Evolutionary conservation across 2,888 invertebrate genomes (phyloP), one percentile per base, ranked within the genome.

Genomic region (Petrolisthes manimaculis): DNA sequence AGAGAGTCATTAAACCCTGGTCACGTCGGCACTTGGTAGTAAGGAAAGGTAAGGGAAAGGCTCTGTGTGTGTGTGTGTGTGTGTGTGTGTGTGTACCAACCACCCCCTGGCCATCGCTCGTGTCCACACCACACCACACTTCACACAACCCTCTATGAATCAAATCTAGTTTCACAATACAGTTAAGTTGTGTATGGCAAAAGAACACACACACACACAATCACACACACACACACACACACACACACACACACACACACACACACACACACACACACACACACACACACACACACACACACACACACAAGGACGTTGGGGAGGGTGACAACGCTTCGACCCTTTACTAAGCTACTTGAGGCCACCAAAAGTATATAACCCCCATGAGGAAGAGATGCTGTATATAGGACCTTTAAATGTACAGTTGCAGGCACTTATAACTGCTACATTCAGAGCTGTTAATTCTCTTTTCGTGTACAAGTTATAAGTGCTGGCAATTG

Each of bases 31-130:
- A 37, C 37, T 21, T 74, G 74, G 21, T 21, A 24, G 74, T 74
- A 37, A 24, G 74, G 21, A 37, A 24, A 37, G 21, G 74, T 74
- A 37, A 51, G 24, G 37, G 75, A 51, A 53, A 51, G 75, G 37
- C 51, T 75, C 51, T 75, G 75, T 75, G 75, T 75, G 75, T 75
- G 75, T 75, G 75, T 75, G 75, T 77, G 77, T 24, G 75, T 75
- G 75, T 75, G 75, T 75, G 75, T 75, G 75, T 75, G 75, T 75
- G 75, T 77, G 77, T 24, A 78, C 78, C n/a, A n/a, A 78, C 78
- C 75, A 37, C 75, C 37, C 69, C 69, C n/a, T 21, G 9, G 24
- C 74, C 74, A 21, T 37, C 74, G 0, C 5, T 4, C n/a, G 6
- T n/a, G 37, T 37, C 21, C 74, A 21, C 78, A 53, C 18, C 53